Conservation (phyloP, 1,140 invertebrate species). For the Drosophila neocordata region DNA sequence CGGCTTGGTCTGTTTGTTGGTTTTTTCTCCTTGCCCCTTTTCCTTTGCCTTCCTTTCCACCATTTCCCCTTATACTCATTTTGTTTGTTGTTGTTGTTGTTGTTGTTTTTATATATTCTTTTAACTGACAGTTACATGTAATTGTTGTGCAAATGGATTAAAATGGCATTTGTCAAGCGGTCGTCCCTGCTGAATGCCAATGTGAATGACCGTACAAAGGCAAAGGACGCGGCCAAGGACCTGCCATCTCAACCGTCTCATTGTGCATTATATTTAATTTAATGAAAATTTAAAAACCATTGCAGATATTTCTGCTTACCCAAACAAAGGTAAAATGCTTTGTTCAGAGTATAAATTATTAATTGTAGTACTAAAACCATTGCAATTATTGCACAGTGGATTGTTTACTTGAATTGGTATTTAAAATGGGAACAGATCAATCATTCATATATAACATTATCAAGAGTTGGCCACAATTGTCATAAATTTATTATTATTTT, state of each 20-base stretch:
- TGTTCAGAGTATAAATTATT: neutral
- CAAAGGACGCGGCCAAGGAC: slow-evolving; percentile 20
- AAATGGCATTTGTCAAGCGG: slow-evolving; percentile 78
- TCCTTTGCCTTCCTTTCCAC: neutral
- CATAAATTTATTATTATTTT: too few species aligned
- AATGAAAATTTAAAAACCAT: slow-evolving; percentile 34
- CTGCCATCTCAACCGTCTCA: slow-evolving; percentile 16
- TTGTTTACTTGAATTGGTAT: too few species aligned
- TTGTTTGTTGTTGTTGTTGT: slow-evolving; percentile 14
- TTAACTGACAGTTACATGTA: slow-evolving; percentile 63
- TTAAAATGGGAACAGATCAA: too few species aligned
- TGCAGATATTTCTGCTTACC: neutral
- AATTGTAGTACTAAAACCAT: too few species aligned
- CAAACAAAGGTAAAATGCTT: slow-evolving; percentile 14
- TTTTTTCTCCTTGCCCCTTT: too few species aligned
- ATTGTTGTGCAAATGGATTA: slow-evolving; percentile 76
- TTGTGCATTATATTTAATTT: slow-evolving; percentile 52
- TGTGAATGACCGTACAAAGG: slow-evolving; percentile 38
- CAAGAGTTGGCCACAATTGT: too few species aligned
- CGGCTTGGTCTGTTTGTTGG: slow-evolving; percentile 18
- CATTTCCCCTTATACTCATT: too few species aligned
- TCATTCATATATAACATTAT: too few species aligned
- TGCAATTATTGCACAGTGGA: too few species aligned
- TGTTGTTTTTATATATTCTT: slow-evolving; percentile 29
- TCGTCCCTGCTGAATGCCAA: slow-evolving; percentile 17